Evolutionary conservation across 2,113 vertebrate genomes (phyloP).

Genomic region (Toxotes chatareus): DNA sequence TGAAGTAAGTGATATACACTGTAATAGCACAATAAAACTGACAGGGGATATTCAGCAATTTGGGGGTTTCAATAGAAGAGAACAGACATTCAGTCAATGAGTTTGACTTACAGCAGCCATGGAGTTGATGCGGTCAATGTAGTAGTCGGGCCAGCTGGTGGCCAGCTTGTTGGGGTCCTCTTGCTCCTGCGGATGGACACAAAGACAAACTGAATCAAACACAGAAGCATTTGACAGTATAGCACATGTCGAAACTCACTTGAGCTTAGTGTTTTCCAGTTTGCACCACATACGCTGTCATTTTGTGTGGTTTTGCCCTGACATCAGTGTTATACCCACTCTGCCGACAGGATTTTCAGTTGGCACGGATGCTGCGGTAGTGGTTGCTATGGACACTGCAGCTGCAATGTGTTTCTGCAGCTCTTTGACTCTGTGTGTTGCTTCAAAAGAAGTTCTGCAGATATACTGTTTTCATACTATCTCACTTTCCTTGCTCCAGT

Average conservation of each 20-base stretch:
- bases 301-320: no score
- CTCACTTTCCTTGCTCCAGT: not conserved
- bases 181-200: slow-evolving; percentile 89
- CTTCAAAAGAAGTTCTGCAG: not conserved
- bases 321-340: no score
- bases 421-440: not conserved
- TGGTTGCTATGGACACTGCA: not conserved
- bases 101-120: slow-evolving; percentile 94
- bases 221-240: not conserved
- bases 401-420: not conserved
- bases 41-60: not conserved
- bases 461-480: not conserved
- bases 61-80: no score
- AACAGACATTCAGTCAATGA: not conserved
- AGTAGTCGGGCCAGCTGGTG: slow-evolving; percentile 99
- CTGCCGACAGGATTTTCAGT: no score
- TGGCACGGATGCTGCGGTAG: no score
- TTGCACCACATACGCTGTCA: no score
- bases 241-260: no score
- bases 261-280: no score
- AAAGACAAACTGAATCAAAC: slow-evolving; percentile 47
- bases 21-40: not conserved
- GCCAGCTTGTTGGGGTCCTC: slow-evolving; percentile 98
- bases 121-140: slow-evolving; percentile 98
- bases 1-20: not conserved